phyloP scores from a whole-genome alignment of 1,140 invertebrate genomes.

The Drosophila kohkoa region DNA sequence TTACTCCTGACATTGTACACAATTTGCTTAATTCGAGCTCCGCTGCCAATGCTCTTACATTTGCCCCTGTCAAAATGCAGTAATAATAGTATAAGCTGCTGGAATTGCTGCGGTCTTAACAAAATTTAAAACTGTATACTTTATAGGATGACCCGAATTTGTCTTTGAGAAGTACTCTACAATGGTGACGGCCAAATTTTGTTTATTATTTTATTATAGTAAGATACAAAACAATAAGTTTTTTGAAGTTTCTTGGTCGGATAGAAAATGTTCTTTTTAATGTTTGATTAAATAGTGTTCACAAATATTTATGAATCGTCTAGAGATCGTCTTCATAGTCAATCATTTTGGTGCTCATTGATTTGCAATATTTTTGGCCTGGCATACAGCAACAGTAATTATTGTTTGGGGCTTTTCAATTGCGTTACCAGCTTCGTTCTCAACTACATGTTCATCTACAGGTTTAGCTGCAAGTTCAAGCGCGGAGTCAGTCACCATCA shows the following conservation, averaged over 20 bases:
- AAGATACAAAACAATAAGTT: too few species aligned
- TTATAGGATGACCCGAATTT: too few species aligned
- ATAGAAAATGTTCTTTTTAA: too few species aligned
- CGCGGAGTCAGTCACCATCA: slow-evolving; percentile 78
- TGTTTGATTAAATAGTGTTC: too few species aligned
- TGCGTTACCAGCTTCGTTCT: slow-evolving; percentile 49
- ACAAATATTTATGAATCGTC: neutral
- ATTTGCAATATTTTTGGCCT: slow-evolving; percentile 40
- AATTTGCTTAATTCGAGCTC: slow-evolving; percentile 77
- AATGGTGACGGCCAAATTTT: too few species aligned
- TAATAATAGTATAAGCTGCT: slow-evolving; percentile 62
- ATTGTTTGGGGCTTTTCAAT: slow-evolving; percentile 83
- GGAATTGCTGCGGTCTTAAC: slow-evolving; percentile 67
- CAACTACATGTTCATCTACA: slow-evolving; percentile 20
- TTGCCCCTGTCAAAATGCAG: neutral
- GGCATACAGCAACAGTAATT: slow-evolving; percentile 75
- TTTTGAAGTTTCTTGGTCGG: too few species aligned
- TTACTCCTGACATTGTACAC: slow-evolving; percentile 57
- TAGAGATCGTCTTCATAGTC: slow-evolving; percentile 10
- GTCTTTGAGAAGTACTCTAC: too few species aligned
- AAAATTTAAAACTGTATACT: too few species aligned
- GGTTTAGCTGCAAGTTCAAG: slow-evolving; percentile 43
- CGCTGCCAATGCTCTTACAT: neutral
- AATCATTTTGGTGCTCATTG: neutral
- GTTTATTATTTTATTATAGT: too few species aligned